A percentile compares a stretch with the other conserved stretches of the same genome.
Evolutionary conservation across 2,797 vertebrate species (phyloP).

Genomic region (Holocentrus rufus): DNA sequence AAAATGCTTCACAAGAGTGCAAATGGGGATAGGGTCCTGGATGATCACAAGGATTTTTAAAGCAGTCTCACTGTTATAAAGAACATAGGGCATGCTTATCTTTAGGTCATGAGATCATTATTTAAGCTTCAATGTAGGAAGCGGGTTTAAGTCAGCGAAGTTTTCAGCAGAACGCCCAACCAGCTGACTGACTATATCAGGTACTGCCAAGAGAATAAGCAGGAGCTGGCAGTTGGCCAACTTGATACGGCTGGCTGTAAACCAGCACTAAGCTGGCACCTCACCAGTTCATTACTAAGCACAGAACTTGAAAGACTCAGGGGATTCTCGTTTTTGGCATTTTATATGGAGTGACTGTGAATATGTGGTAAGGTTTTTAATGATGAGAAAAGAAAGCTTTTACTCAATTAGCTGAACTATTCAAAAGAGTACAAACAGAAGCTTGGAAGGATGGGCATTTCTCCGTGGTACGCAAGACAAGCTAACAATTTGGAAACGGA

Average conservation of each 20-base stretch:
- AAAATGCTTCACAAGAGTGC: not conserved
- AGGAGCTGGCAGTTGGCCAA: slow-evolving; percentile 40
- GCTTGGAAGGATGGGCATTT: slow-evolving; percentile 35
- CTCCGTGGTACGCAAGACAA: slow-evolving; percentile 38
- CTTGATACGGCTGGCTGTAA: slow-evolving; percentile 19
- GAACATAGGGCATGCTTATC: no score
- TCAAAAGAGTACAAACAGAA: slow-evolving; percentile 43
- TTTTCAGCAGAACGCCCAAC: slow-evolving; percentile 9
- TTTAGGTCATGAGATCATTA: not conserved
- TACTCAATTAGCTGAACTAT: slow-evolving; percentile 47
- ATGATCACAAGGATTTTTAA: slow-evolving; percentile 17
- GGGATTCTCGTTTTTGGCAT: slow-evolving; percentile 11
- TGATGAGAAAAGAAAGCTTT: slow-evolving; percentile 32
- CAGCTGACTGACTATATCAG: slow-evolving; percentile 38
- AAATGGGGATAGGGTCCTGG: not conserved
- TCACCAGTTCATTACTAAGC: slow-evolving; percentile 44
- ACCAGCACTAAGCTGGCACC: slow-evolving; percentile 21
- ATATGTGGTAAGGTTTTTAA: slow-evolving; percentile 32
- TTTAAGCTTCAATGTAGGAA: not conserved
- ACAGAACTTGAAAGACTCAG: slow-evolving; percentile 18
- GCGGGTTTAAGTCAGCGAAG: not conserved
- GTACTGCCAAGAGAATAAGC: slow-evolving; percentile 19
- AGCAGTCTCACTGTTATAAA: not conserved
- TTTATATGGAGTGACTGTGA: slow-evolving; percentile 10
- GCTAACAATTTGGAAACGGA: slow-evolving; percentile 42